phyloP scores from a whole-genome alignment of 23 tunicate species.

The Diplosoma virens region DNA sequence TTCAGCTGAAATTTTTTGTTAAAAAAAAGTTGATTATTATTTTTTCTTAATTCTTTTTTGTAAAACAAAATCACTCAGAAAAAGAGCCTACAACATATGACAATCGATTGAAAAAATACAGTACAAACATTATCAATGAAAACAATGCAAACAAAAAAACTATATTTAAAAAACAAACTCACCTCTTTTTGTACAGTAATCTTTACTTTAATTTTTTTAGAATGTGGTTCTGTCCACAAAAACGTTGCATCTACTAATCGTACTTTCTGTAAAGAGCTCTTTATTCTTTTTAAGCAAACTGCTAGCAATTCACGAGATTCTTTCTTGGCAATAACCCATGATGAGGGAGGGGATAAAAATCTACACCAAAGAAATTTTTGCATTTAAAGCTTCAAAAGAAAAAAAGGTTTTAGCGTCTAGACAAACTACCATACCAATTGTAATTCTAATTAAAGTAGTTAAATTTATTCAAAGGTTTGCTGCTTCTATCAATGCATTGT shows the following conservation, averaged over 20 bases:
- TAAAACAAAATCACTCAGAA: no score
- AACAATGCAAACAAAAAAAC: no score
- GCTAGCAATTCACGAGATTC: conserved; percentile 92
- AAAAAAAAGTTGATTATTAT: no score
- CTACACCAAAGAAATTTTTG: conserved; percentile 20
- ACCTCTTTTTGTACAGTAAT: conserved; percentile 89
- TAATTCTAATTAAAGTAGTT: not conserved
- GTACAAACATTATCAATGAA: no score
- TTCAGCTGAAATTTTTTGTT: no score
- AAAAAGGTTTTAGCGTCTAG: not conserved
- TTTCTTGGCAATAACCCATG: conserved; percentile 80
- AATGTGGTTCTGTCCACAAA: conserved; percentile 99
- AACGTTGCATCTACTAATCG: conserved; percentile 85
- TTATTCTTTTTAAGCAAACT: conserved; percentile 74
- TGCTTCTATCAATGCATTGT: no score
- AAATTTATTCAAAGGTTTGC: not conserved
- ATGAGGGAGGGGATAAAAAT: conserved; percentile 75
- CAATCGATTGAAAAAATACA: no score
- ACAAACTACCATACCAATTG: not conserved
- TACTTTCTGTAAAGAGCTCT: conserved; percentile 67
- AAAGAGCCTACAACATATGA: no score
- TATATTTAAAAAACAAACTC: not conserved
- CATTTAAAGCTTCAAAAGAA: no score
- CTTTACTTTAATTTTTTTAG: conserved; percentile 88
- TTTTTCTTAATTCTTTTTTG: no score